These are phyloP conservation scores for Pedionomus torquatus DNA, from an alignment of 2,113 vertebrate genomes.

Conservation along the genomic window DNA sequence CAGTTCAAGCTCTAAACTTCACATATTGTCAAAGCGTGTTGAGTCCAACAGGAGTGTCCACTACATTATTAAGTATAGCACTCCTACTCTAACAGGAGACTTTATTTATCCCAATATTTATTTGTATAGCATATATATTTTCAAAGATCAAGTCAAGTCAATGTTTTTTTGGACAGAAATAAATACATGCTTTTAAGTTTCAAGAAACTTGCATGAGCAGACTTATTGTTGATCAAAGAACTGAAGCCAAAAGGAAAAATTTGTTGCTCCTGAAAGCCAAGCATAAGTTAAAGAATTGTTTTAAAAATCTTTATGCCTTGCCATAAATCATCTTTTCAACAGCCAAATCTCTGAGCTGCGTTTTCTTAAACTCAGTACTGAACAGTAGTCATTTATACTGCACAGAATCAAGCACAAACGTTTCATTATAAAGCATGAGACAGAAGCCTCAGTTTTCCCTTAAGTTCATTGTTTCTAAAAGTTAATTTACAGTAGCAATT, in stretches of 20 bases:
- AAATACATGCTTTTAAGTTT: slow-evolving; percentile 38
- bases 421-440: slow-evolving; percentile 63
- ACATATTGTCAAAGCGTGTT: background rate
- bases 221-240: slow-evolving; percentile 46
- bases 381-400: slow-evolving; percentile 73
- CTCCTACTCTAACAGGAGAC: background rate
- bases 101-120: slow-evolving; percentile 5
- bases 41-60: background rate
- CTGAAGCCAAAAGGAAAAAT: slow-evolving; percentile 33
- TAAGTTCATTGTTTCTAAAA: slow-evolving; percentile 69
- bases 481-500: slow-evolving; percentile 70
- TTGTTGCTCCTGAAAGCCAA: slow-evolving; percentile 65
- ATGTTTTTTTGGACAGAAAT: slow-evolving; percentile 13
- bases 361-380: slow-evolving; percentile 53
- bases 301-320: slow-evolving; percentile 63
- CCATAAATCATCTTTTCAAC: slow-evolving; percentile 75
- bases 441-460: slow-evolving; percentile 65
- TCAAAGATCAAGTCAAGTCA: background rate
- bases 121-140: background rate
- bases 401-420: slow-evolving; percentile 65
- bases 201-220: slow-evolving; percentile 18
- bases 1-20: background rate
- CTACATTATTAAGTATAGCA: background rate
- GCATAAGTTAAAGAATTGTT: slow-evolving; percentile 62
- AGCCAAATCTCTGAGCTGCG: slow-evolving; percentile 56